Conservation (phyloP, 92 coral and sea anemone species). For the Heteractis magnifica region DNA sequence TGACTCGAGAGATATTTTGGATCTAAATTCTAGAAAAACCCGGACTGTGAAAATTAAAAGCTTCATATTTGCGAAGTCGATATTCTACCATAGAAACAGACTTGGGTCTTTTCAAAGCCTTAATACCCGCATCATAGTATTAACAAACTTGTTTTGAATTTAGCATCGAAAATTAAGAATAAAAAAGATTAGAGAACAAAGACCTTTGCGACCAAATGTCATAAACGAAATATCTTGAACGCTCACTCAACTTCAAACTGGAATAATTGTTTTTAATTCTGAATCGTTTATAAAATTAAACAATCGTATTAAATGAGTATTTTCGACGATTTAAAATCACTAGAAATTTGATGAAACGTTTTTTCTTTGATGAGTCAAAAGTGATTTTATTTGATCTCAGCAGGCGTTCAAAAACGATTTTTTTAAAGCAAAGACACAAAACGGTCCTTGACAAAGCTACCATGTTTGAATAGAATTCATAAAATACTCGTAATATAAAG, state of each 20-base stretch:
- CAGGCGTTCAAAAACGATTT: background rate
- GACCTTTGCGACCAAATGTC: background rate
- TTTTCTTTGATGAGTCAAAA: background rate
- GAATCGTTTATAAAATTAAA: background rate
- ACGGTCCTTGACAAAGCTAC: constrained; percentile 7
- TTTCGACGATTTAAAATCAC: too few relatives aligned
- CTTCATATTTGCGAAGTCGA: background rate
- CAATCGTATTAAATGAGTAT: too few relatives aligned
- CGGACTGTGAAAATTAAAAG: background rate
- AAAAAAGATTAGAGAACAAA: background rate
- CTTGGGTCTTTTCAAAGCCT: background rate
- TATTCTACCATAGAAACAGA: background rate
- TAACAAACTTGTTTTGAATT: background rate
- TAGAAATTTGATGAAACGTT: background rate
- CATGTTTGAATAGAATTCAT: background rate
- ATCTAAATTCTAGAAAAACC: too few relatives aligned
- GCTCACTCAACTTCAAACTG: background rate
- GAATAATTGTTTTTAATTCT: background rate
- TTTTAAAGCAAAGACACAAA: background rate
- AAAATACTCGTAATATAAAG: background rate
- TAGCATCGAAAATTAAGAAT: background rate
- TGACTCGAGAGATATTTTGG: background rate
- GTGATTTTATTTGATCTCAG: background rate
- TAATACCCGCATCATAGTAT: background rate
- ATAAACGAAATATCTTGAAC: background rate